Conservation (phyloP, 2,113 vertebrate species). For the Puntigrus tetrazona region DNA sequence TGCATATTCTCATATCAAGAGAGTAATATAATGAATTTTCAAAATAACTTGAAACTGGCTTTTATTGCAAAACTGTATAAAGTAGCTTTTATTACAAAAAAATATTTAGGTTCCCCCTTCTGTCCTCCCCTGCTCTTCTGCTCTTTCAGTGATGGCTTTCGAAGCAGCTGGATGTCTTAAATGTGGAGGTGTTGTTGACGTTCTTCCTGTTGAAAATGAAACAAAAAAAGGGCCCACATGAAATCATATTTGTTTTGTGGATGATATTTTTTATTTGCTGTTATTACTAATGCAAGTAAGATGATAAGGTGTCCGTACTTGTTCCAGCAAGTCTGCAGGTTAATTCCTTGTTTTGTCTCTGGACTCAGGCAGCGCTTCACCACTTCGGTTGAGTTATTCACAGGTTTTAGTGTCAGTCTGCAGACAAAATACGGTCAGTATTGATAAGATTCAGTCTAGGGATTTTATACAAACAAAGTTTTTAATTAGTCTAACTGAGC, state of each 20-base stretch:
- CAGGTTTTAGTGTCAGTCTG: conserved; percentile 64
- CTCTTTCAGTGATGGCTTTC: conserved; percentile 13
- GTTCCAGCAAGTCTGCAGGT: conserved; percentile 70
- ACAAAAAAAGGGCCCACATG: not conserved
- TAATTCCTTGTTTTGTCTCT: conserved; percentile 39
- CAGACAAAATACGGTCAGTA: conserved; percentile 15
- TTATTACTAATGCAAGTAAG: too few species aligned
- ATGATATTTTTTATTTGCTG: not conserved
- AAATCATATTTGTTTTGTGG: not conserved
- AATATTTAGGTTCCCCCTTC: not conserved
- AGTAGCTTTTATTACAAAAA: not conserved
- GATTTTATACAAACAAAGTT: not conserved
- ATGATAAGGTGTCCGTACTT: conserved; percentile 55
- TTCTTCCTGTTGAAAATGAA: conserved; percentile 37
- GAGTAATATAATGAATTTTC: not conserved
- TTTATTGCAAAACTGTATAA: conserved; percentile 18
- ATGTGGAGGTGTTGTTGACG: not conserved
- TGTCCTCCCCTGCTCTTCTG: too few species aligned
- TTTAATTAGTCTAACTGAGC: not conserved
- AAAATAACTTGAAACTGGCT: not conserved
- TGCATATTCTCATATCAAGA: not conserved
- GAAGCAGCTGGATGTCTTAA: conserved; percentile 23
- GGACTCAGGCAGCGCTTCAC: conserved; percentile 61
- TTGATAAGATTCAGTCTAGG: not conserved
- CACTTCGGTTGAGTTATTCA: not conserved